Conservation (phyloP, 2,113 vertebrate species). For the Mustela nigripes region DNA sequence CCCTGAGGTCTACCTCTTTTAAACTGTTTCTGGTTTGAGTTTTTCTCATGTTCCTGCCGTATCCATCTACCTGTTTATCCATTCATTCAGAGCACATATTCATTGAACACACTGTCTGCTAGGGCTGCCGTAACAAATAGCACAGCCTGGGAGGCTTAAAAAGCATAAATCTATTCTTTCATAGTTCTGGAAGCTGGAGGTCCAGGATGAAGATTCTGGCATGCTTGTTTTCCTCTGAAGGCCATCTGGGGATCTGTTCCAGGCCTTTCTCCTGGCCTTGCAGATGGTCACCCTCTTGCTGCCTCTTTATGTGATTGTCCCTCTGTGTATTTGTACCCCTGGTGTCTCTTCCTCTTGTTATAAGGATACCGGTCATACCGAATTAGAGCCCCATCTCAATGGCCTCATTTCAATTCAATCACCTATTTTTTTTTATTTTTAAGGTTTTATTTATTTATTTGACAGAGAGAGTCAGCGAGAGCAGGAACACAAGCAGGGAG, state of each 20-base stretch:
- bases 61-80: not conserved
- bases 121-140: not conserved
- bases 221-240: not conserved
- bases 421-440: not conserved
- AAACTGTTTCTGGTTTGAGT: constrained; percentile 6
- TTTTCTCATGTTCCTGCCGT: constrained; percentile 39
- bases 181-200: not conserved
- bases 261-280: constrained; percentile 19
- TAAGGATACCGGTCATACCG: not conserved
- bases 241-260: not conserved
- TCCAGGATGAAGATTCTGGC: not conserved
- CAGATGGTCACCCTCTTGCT: not conserved
- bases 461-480: too few species aligned
- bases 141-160: not conserved
- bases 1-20: not conserved
- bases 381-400: not conserved
- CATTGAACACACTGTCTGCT: constrained; percentile 26
- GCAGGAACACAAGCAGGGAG: too few species aligned
- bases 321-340: not conserved
- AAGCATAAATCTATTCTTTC: not conserved
- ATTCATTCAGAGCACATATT: constrained; percentile 40
- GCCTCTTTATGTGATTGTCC: not conserved
- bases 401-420: constrained; percentile 15
- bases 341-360: constrained; percentile 1
- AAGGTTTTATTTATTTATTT: too few species aligned